These are phyloP conservation scores for Salticus scenicus DNA, from an alignment of 2,888 invertebrate genomes.

Conservation along the genomic window DNA sequence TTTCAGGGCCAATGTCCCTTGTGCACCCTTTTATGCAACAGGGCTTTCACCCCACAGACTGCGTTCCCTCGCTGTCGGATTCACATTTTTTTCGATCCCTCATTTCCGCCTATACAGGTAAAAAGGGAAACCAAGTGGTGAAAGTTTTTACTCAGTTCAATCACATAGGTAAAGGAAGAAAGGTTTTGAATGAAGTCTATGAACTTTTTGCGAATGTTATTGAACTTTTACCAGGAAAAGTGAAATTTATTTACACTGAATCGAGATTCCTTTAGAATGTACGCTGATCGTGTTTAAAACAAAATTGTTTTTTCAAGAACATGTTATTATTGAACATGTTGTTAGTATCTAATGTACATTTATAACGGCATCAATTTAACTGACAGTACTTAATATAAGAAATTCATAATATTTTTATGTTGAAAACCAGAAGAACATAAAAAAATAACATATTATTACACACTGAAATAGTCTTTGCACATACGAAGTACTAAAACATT, in stretches of 20 bases:
- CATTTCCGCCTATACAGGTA: constrained; percentile 67
- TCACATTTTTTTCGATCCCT: constrained; percentile 41
- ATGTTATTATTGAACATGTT: too few relatives aligned
- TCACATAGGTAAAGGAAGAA: constrained; percentile 43
- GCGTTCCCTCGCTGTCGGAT: constrained; percentile 51
- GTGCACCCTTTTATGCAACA: constrained; percentile 36
- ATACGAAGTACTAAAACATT: too few relatives aligned
- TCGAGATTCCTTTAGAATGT: background rate
- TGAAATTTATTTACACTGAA: background rate
- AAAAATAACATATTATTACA: too few relatives aligned
- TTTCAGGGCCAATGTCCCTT: constrained; percentile 47
- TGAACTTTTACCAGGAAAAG: background rate
- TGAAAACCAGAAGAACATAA: too few relatives aligned
- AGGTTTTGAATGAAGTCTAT: constrained; percentile 36
- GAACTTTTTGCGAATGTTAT: constrained; percentile 27
- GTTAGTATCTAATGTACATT: too few relatives aligned
- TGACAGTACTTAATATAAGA: too few relatives aligned
- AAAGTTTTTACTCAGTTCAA: constrained; percentile 30
- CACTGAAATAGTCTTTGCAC: too few relatives aligned
- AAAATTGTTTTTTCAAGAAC: too few relatives aligned
- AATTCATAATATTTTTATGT: too few relatives aligned
- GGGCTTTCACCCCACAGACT: constrained; percentile 50
- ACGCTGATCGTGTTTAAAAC: too few relatives aligned
- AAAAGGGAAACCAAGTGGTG: constrained; percentile 45
- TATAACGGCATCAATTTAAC: too few relatives aligned